Evolutionary conservation across 2,113 vertebrate species (phyloP), one percentile per base, ranked within the genome.

Genomic region (Spermophilus dauricus): DNA sequence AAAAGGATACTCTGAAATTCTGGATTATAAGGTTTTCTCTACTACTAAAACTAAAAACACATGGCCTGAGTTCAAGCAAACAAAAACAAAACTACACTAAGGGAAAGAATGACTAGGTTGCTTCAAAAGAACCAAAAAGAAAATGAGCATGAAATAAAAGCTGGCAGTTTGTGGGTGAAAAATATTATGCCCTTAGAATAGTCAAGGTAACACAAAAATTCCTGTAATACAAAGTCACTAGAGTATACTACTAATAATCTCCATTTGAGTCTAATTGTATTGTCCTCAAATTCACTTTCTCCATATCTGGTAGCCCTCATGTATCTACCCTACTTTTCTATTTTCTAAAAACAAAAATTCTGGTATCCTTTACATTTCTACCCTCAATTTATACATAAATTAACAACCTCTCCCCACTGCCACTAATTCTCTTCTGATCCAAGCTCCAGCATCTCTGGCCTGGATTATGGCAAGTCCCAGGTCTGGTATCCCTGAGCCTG

Each of bases 21-120:
- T 73, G 5, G 39, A 67, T 86, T 56, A 67, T 30, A 65, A 13
- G 8, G 48, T 39, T 95, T 90, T 95, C 76, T 95, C 34, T 85
- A 51, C 70, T 84, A 65, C 6, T 39, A 51, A 95, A 92, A 94
- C 28, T 83, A 93, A 90, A 82, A 86, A 92, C 48, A 76, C 53
- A 90, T 70, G 42, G 48, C 45, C 45, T 87, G 70, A 93, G 30
- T 45, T 30, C 30, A 95, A 92, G 20, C 58, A 96, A 97, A 97
- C 88, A 97, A 96, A 94, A 90, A 48, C 53, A 92, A 95, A 93
- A 48, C 42, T 69, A 88, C 53, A 72, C 26, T 93, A 56, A 10
- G 5, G 18, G 28, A 81, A 76, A 90, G 39, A 85, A 94, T 95
- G 81, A 91, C 17, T 34, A 95, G 30, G n/a, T 28, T 90, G 63